phyloP scores from a whole-genome alignment of 2,113 vertebrate genomes.

The Planiliza haematocheilus region DNA sequence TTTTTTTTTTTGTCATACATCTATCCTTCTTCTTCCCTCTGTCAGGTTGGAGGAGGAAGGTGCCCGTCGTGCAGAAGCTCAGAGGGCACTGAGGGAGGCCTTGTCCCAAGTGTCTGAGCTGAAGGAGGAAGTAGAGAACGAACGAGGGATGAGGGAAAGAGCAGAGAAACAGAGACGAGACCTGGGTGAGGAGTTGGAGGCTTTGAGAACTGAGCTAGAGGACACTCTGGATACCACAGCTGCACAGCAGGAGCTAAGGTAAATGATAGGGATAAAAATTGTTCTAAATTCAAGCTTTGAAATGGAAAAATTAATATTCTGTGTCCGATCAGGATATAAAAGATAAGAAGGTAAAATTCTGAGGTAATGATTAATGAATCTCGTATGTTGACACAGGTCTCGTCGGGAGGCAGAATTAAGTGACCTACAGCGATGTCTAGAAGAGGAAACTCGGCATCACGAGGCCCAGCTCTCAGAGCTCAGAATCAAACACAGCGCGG shows the following conservation, averaged over 20 bases:
- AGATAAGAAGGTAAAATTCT: no score
- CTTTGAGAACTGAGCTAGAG: conserved; percentile 90
- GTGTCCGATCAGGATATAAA: neutral
- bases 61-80: conserved; percentile 82
- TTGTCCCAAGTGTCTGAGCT: conserved; percentile 89
- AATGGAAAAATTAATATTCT: neutral
- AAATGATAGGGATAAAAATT: conserved; percentile 1
- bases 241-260: conserved; percentile 92
- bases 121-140: conserved; percentile 91
- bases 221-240: conserved; percentile 93
- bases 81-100: conserved; percentile 88
- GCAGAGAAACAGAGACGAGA: conserved; percentile 92
- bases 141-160: conserved; percentile 87
- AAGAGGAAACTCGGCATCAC: conserved; percentile 87
- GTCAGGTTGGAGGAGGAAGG: conserved; percentile 89
- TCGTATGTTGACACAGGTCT: conserved; percentile 76
- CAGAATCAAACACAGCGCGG: conserved; percentile 86
- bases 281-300: neutral
- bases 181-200: conserved; percentile 92
- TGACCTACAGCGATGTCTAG: conserved; percentile 88
- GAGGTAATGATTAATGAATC: no score
- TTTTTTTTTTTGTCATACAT: neutral
- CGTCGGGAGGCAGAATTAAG: conserved; percentile 90
- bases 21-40: neutral
- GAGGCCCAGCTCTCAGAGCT: conserved; percentile 89